Evolutionary conservation across 2,113 vertebrate genomes (phyloP), one percentile per base, ranked within the genome.

Genomic region (Oreocharis arfaki): DNA sequence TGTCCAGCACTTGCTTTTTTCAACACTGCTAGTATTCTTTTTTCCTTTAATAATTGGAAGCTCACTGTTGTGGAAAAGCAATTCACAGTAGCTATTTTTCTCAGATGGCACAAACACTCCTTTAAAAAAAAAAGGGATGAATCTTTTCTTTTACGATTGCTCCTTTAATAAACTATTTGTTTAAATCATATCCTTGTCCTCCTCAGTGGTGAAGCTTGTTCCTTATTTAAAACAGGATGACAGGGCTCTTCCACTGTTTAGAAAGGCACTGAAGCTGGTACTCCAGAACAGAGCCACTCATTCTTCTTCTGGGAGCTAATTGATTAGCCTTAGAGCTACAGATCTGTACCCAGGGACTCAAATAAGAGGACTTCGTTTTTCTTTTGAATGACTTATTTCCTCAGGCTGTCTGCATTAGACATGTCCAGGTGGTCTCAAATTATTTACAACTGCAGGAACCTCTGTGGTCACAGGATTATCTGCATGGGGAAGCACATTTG

Each of bases 351-450:
- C 1, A 90, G 84, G 41, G 86, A 88, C 88, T 81, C 69, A 70
- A 87, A 44, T 60, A 75, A 87, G 90, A 87, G 23, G 22, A 70
- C 71, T 67, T 76, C 0, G 3, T 68, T 91, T 97, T 97, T 65
- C 57, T 80, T 92, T 88, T 55, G 59, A 94, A 92, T 84, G 39
- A 90, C 68, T 84, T 95, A 64, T 94, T 96, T 97, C 92, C 85
- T 32, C n/a, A 3, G 92, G 79, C 93, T 89, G 81, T 90, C 88
- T 89, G 26, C 81, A 68, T 84, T 90, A 96, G 85, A 84, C 88
- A 84, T 71, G 37, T 92, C 92, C 93, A 96, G 91, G 95, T 96
- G 96, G 94, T 94, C 93, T 82, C 89, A 93, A 89, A 87, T 96
- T 93, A 93, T 96, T 95, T 96, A 90, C 88, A 96, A 93, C 90